These are phyloP conservation scores for Clarias pachynema DNA, from an alignment of 2,797 vertebrate species.

Conservation along the genomic window DNA sequence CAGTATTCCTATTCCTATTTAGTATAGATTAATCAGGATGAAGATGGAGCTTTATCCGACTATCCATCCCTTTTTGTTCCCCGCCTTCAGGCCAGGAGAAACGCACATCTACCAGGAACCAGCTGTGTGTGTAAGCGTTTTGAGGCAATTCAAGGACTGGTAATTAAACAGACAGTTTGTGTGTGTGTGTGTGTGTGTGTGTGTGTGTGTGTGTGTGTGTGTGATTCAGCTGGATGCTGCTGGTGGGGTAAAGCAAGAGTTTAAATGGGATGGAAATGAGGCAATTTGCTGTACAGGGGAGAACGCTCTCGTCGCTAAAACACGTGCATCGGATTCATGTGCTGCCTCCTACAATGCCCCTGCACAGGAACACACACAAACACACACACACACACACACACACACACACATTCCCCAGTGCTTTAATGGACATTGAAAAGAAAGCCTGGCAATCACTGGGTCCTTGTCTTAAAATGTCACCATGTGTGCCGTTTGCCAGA, in stretches of 20 bases:
- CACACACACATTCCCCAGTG: background rate
- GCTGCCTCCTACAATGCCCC: background rate
- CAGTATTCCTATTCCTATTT: background rate
- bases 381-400: constrained; percentile 18
- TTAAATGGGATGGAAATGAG: constrained; percentile 72
- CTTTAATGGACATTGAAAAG: constrained; percentile 14
- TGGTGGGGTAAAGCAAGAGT: constrained; percentile 63
- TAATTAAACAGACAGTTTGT: constrained; percentile 56
- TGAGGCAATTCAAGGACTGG: constrained; percentile 32
- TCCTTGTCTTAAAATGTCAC: constrained; percentile 59
- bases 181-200: background rate
- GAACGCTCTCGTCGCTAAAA: constrained; percentile 61
- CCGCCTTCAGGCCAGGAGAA: background rate
- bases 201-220: constrained; percentile 37
- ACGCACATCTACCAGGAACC: background rate
- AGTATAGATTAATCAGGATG: background rate
- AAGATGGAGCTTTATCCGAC: background rate
- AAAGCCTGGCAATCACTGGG: constrained; percentile 47
- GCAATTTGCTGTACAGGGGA: constrained; percentile 68
- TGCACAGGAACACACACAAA: background rate
- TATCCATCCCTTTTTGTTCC: background rate
- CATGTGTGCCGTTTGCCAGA: constrained; percentile 40
- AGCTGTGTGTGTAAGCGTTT: constrained; percentile 35
- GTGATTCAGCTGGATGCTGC: constrained; percentile 45
- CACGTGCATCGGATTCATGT: constrained; percentile 36